Evolutionary conservation across 2,888 invertebrate genomes (phyloP), one percentile per base, ranked within the genome.

Genomic region (Protula sp.): DNA sequence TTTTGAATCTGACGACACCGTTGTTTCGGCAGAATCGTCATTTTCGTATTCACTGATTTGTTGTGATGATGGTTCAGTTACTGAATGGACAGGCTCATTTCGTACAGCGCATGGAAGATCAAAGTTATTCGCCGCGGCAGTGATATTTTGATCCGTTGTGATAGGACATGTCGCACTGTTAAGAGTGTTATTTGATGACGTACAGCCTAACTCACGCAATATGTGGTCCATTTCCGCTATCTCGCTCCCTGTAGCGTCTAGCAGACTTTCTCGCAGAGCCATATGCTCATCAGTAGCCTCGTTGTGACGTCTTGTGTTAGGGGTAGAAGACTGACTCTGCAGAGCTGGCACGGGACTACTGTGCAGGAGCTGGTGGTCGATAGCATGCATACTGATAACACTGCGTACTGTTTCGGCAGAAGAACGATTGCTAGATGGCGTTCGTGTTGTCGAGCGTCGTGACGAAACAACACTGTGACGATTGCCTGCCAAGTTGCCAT

Each of bases 161-260:
- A 14, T 38, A 19, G 38, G 38, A 19, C 38, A 38, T 14, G 9
- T 38, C 9, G 38, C 9, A 14, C 9, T 38, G 19, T 38, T 38
- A 38, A 38, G 38, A 19, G 9, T 38, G 19, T 38, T 38, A 19
- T 14, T 9, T 14, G 50, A 5, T 19, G 50, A 24, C 22, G 72
- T 66, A 24, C 62, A 62, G 1, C 70, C 70, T 2, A 74, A 62
- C 55, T 75, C 74, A 59, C 69, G 70, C 29, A 73, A 55, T 54
- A 75, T 67, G 54, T 66, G 67, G 22, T 67, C 67, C 61, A 71
- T 70, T 31, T 65, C 68, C 4, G 59, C 52, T 51, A 65, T 63
- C 51, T 70, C 69, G 47, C 70, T 69, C 3, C 38, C 29, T 14
- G 60, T 56, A 19, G 38, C 38, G 19, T 38, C 38, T 14, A 14